Evolutionary conservation across 2,797 vertebrate species (phyloP).

Genomic region (Coluber constrictor): DNA sequence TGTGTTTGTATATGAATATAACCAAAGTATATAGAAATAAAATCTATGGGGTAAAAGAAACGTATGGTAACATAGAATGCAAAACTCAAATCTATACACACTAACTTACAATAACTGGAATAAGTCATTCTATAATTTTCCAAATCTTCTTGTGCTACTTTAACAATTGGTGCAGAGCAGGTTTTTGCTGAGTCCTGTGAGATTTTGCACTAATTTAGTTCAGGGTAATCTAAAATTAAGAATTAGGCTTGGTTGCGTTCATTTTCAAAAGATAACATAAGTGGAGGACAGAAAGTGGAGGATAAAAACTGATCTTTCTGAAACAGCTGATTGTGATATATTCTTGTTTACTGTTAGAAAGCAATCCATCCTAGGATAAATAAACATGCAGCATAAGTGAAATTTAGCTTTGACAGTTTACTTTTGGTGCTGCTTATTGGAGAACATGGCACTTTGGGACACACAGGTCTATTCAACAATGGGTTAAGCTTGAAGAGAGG

Average conservation of each 20-base stretch:
- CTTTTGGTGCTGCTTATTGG: background rate
- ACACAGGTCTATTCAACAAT: background rate
- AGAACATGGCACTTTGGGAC: background rate
- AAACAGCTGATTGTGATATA: background rate
- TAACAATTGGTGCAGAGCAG: background rate
- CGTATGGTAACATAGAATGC: background rate
- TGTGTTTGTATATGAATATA: background rate
- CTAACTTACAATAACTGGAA: background rate
- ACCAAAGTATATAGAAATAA: background rate
- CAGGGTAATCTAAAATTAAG: background rate
- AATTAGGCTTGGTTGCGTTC: background rate
- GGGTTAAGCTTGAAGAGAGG: background rate
- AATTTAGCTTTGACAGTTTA: background rate
- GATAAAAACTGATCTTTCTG: background rate
- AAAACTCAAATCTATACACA: background rate
- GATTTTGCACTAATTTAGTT: background rate
- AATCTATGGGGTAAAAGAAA: background rate
- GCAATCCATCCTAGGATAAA: background rate
- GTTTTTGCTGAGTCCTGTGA: background rate
- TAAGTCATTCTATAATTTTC: background rate
- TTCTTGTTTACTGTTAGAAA: background rate
- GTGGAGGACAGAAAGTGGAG: background rate
- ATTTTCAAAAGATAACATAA: background rate
- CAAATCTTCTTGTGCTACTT: background rate
- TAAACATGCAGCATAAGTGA: background rate